Evolutionary conservation across 2,113 vertebrate species (phyloP), one percentile per base, ranked within the genome.

Genomic region (Corythoichthys haematopterus): DNA sequence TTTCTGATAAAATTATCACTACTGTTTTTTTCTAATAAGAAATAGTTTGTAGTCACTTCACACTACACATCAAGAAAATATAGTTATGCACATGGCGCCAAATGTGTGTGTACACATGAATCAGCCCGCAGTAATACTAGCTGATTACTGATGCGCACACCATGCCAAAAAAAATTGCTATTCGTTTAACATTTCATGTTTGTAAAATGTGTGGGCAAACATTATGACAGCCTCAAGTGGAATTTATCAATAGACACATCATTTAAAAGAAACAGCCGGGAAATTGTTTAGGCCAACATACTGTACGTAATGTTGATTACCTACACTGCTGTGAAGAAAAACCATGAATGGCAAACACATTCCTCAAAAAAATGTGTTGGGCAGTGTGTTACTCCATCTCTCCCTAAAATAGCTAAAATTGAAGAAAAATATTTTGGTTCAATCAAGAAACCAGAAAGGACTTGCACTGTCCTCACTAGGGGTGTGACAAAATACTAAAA

Each of bases 121-220:
- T 61, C 57, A 16, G 48, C 71, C 63, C 69, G 61, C 79, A 80
- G 63, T 74, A 78, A 79, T 65, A 71, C 53, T 35, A 53, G 66
- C 69, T 80, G 72, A 76, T 61, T 71, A 69, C 80, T 69, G 69
- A 74, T 69, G 70, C 72, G 61, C 2, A 1, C 64, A 53, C 59
- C 2, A 9, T 9, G 6, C 59, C 40, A n/a, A 61, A 71, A 62
- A 71, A 75, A 68, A 81, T 63, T 40, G 68, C 65, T 57, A 53
- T 75, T 80, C 69, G 56, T 81, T 78, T 43, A 75, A 76, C 72
- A 0, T 36, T 56, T 64, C 68, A 52, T 12, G 53, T 72, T 61
- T 75, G 67, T 68, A 70, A 84, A 84, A 80, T 67, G 67, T 69
- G 38, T 37, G 45, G 50, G 66, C 63, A 70, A 69, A 81, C 63